Evolutionary conservation across 1,140 invertebrate species (phyloP), one percentile per base, ranked within the genome.

Genomic region (Pemphigus obesinymphae): DNA sequence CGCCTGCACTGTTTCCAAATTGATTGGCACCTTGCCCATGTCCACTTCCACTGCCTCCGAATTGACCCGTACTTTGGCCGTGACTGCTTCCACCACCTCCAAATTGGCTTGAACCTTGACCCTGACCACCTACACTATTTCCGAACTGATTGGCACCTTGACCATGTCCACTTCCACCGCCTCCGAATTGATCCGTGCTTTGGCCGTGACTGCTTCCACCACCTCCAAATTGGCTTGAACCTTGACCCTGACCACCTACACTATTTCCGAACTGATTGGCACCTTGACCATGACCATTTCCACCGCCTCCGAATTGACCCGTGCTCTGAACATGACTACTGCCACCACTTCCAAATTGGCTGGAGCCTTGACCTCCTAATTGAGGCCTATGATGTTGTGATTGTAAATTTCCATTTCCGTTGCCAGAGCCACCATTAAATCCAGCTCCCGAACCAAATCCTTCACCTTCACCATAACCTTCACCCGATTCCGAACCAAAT

Each of bases 351-450:
- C 75, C 53, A 29, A 43, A 61, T 3, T 45, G 5, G 11, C 80
- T 45, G 26, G 3, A 29, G 4, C 80, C 63, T 29, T 23, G 26
- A 31, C 50, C 26, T 61, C 15, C 29, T 63, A 63, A 6, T 50
- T 73, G 70, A 48, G 45, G 45, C 31, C 29, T 11, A n/a, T 48
- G 45, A 11, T 70, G 23, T 45, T 43, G 68, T 29, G 2, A 11
- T 43, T 45, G 66, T 23, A 53, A 26, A 48, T 50, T 50, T 11
- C 15, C 20, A 50, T 15, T 50, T 81, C 58, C 40, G 15, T 43
- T 43, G 4, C 53, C 53, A 26, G 29, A n/a, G 50, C 72, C 82
- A 11, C 70, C 82, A 55, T 72, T 72, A 11, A 82, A 82, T 82
- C 53, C 81, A n/a, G 45, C 66, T 17, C 13, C 61, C 23, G 37